Base-by-base conservation (phyloP, 2,888 invertebrate species). In the Drosophila aldrichi region DNA sequence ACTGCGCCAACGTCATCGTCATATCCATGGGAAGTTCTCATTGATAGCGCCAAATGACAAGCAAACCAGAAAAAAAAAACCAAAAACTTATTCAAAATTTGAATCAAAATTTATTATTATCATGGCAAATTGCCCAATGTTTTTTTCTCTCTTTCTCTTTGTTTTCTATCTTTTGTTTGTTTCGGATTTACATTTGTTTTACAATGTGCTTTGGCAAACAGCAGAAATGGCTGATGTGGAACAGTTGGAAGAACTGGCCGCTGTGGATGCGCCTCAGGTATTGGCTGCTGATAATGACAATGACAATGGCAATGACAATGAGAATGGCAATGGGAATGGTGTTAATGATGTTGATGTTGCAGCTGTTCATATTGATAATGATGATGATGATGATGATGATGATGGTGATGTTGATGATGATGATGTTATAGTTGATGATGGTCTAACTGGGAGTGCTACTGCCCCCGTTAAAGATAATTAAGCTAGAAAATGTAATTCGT, bases 61-160 rank as follows among this genome's bases (percentile, higher is more conserved):
- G 68, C 54, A 65, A 68, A 61, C 8, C 61, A 54, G 54, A 51
- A 34, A 67, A 14, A 20, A 52, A 46, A 12, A 32, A 54, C 56
- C 59, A 43, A 60, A 70, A 73, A 59, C 16, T 52, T 60, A 61
- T 60, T 84, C 83, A 51, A 83, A 86, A 83, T 86, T 83, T 43
- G 22, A 59, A 77, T 75, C 83, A 66, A 83, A 86, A 86, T 86
- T 83, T 55, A 67, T 54, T 57, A 58, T 60, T 68, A 71, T 25
- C 25, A 46, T 73, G 76, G 65, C 72, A 61, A 70, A 69, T 58
- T 74, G 70, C 70, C 48, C 59, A 72, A 70, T 71, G 49, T 32
- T 70, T 69, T 57, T 48, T 71, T 74, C 71, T 82, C 69, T 75
- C 55, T 71, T 75, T 83, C 79, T 79, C 74, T 82, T 74, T 77